Conservation (phyloP, 1,140 invertebrate species). For the Lordiphosa clarofinis region DNA sequence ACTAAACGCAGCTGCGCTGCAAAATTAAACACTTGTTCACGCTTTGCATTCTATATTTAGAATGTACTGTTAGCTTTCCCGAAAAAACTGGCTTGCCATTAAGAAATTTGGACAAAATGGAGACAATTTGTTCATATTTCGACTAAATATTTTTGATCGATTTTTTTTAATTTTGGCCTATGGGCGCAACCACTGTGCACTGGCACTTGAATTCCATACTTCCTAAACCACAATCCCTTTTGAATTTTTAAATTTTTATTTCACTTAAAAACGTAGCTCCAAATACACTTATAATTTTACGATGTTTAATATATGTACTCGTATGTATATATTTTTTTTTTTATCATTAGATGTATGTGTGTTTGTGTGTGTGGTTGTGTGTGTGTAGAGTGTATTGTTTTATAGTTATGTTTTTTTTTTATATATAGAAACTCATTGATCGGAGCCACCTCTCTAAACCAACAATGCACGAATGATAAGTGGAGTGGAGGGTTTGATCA, state of each 20-base stretch:
- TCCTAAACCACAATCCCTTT: not conserved
- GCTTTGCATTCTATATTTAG: too few species aligned
- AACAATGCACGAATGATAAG: conserved; percentile 68
- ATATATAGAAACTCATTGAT: conserved; percentile 62
- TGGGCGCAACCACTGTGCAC: too few species aligned
- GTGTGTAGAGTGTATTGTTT: conserved; percentile 39
- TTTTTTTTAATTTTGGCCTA: too few species aligned
- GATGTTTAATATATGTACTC: conserved; percentile 64
- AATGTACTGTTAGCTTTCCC: too few species aligned
- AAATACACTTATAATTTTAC: conserved; percentile 78
- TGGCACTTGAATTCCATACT: too few species aligned
- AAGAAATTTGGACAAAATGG: too few species aligned
- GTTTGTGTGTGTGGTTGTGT: conserved; percentile 69
- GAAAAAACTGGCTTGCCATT: too few species aligned
- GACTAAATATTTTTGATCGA: too few species aligned
- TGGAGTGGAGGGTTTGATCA: too few species aligned
- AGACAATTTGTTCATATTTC: too few species aligned
- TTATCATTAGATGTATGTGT: conserved; percentile 68
- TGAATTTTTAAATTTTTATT: conserved; percentile 75
- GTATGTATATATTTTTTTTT: conserved; percentile 9
- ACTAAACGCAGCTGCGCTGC: too few species aligned
- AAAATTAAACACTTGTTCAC: too few species aligned
- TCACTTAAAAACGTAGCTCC: conserved; percentile 77
- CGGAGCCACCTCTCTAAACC: conserved; percentile 42
- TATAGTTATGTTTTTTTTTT: conserved; percentile 56